Evolutionary conservation across 2,113 vertebrate species (phyloP), one percentile per base, ranked within the genome.

Genomic region (Rostratula benghalensis): DNA sequence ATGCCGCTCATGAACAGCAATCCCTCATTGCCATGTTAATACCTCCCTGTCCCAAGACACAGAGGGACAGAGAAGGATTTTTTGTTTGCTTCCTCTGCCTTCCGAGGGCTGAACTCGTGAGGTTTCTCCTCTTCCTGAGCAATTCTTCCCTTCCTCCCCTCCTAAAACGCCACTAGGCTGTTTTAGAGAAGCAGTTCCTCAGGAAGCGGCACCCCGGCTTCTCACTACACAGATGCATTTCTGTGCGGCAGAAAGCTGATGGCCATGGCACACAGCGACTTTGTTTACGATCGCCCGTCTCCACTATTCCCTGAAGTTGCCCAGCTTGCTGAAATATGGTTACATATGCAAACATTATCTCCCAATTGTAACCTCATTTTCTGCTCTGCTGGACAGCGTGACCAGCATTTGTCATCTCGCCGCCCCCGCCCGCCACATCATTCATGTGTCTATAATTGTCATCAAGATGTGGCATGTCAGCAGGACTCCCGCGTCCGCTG

Each of bases 321-420:
- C 95, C 97, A 94, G 98, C 98, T 97, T 98, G 98, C 97, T 97
- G 97, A 98, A 99, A 99, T 98, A 99, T 97, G 98, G 99, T 97
- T 99, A 98, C 99, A 99, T 98, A 99, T 99, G 99, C 99, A 99
- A 99, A 98, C 98, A 99, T 99, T 99, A 99, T 99, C 98, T 98
- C 98, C 98, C 98, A 97, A 99, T 99, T 99, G 99, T 99, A 97
- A 98, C 98, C 98, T 96, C 98, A 99, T 99, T 99, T 99, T 99
- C 99, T 99, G 99, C 99, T 99, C 99, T 98, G 99, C 98, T 99
- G 99, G 99, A 98, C 98, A 97, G 98, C 98, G 97, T 98, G 98
- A 98, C 98, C 98, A 97, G 98, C 97, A 98, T 98, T 98, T 99
- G 98, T 98, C 98, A 98, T 97, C 98, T 95, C 65, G 97, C 97